A percentile compares a stretch with the other conserved stretches of the same genome.
Evolutionary conservation across 2,797 vertebrate genomes (phyloP).

Genomic region (Chelmon rostratus): DNA sequence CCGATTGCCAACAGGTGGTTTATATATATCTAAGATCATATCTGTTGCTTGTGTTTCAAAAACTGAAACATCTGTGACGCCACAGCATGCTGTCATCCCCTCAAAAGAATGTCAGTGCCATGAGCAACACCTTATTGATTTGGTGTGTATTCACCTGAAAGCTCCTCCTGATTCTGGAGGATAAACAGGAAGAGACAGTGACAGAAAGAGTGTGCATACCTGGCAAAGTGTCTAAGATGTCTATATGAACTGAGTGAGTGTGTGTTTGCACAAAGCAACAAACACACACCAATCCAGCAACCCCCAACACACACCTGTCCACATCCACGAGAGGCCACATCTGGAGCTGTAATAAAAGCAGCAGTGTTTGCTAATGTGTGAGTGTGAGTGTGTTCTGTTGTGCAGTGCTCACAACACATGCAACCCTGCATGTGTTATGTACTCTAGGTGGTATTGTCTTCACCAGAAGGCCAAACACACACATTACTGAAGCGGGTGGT

Average conservation of each 20-base stretch:
- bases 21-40: neutral
- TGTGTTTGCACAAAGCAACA: neutral
- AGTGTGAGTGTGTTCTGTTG: neutral
- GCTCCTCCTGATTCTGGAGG: neutral
- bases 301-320: slow-evolving; percentile 16
- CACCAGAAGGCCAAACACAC: slow-evolving; percentile 37
- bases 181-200: neutral
- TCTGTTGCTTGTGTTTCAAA: neutral
- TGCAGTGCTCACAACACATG: neutral
- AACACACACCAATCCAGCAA: slow-evolving; percentile 4
- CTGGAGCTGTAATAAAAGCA: slow-evolving; percentile 37
- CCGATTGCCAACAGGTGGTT: neutral
- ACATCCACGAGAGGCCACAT: slow-evolving; percentile 26
- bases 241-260: neutral
- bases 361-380: slow-evolving; percentile 14
- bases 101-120: neutral
- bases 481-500: slow-evolving; percentile 30
- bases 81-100: neutral
- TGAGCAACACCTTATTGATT: neutral
- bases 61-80: neutral
- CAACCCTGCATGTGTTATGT: slow-evolving; percentile 7
- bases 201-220: neutral
- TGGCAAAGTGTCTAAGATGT: neutral
- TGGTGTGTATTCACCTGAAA: neutral
- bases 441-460: slow-evolving; percentile 23